Evolutionary conservation across 2,888 invertebrate species (phyloP), one percentile per base, ranked within the genome.

Genomic region (Philaethria dido): DNA sequence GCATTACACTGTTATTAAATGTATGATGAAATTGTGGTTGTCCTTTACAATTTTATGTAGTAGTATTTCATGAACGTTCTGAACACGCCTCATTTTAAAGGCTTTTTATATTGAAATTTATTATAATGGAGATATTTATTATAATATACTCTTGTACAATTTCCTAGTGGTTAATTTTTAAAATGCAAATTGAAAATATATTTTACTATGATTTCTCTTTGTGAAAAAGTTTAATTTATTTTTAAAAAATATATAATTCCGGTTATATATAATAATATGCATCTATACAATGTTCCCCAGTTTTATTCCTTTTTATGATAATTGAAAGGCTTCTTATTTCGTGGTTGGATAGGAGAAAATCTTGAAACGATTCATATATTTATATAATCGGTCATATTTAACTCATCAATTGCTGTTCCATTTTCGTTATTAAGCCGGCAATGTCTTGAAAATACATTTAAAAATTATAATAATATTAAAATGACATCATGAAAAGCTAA

Each of bases 51-150:
- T 44, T 65, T 62, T 59, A 64, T 50, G 50, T 59, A 47, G 48
- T 48, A 42, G 54, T 20, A 55, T 64, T 64, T 50, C 44, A 59
- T 29, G 59, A 6, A 29, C 20, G 42, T 42, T 57, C 29, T 16
- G 59, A 59, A 44, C 44, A 59, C 59, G 44, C 13, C 16, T 45
- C 59, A 44, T 45, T 59, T 59, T 59, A 59, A 16, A 59, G 25
- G 59, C 29, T 44, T 59, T 59, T 59, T 45, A 44, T 59, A 59
- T 59, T 59, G 25, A 45, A 59, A 59, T 44, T 59, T 59, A 45
- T 59, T 59, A 45, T 59, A 44, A 59, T 59, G 44, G 44, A 45
- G 22, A 44, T 20, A 48, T 48, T 48, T 48, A 48, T 50, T 29
- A 25, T 59, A 45, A 45, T 25, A 55, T 20, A 45, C 13, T 54